These are phyloP conservation scores for Erannis defoliaria DNA, from an alignment of 2,888 invertebrate genomes.

Conservation along the genomic window DNA sequence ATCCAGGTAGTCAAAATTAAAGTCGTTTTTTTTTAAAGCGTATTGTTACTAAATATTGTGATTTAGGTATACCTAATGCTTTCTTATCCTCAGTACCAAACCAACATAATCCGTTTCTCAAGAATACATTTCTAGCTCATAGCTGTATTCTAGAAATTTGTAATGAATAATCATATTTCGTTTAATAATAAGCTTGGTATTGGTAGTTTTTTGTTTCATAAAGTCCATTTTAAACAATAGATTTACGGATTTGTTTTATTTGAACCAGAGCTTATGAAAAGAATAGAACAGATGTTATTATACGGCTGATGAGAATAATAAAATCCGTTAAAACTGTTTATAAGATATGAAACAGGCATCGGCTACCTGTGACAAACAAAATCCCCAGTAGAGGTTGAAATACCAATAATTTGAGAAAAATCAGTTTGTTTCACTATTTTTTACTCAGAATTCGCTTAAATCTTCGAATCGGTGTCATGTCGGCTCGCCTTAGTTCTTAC, in stretches of 20 bases:
- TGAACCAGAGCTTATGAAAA: not conserved
- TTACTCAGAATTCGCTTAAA: constrained; percentile 19
- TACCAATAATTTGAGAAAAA: not conserved
- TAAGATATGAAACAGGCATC: not conserved
- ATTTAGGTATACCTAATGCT: too few species aligned
- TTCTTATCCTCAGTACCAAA: too few species aligned
- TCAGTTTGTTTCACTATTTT: not conserved
- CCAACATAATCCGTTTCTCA: too few species aligned
- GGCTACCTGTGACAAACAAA: not conserved
- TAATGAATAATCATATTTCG: not conserved
- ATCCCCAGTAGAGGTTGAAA: not conserved
- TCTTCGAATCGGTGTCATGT: constrained; percentile 10
- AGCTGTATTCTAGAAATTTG: not conserved
- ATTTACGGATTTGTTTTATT: constrained; percentile 2
- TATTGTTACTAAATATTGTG: too few species aligned
- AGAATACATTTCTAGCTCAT: not conserved
- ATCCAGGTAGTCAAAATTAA: too few species aligned
- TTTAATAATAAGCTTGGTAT: not conserved
- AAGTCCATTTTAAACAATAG: not conserved
- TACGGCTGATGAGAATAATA: not conserved
- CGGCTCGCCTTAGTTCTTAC: constrained; percentile 19
- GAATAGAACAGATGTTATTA: not conserved
- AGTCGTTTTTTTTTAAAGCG: too few species aligned
- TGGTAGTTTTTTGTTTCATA: not conserved
- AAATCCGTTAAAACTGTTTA: constrained; percentile 5